Base-by-base conservation (phyloP, 2,113 vertebrate species). In the Panurus biarmicus region DNA sequence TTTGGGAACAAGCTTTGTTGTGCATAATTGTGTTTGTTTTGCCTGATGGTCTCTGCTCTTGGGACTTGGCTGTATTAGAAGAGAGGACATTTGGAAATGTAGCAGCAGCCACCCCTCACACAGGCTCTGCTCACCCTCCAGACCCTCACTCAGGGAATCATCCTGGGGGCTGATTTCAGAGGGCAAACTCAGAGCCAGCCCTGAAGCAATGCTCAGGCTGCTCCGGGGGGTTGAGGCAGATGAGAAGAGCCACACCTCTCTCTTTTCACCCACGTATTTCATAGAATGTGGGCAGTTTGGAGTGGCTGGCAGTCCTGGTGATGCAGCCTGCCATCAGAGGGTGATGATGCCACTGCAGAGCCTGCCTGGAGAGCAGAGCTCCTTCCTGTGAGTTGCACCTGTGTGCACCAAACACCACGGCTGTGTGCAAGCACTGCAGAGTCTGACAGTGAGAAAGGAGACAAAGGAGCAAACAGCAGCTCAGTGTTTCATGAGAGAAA, bases 1-100 rank as follows among this genome's bases (percentile, higher is more conserved):
- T 84, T 60, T 79, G 82, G 69, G 67, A 78, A 67, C 75, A 33
- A 61, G 28, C 65, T 93, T 95, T 93, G 90, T 91, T 92, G 79
- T 84, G 88, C 77, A 72, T 51, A 26, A 53, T 44, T 70, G 61
- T 25, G 70, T 86, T 95, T 87, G 74, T 77, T 93, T 79, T 78
- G 79, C 88, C 64, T 74, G 69, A 79, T 35, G 72, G 44, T 77
- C 61, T 56, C 71, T 45, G 66, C 93, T 87, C 92, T 56, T 45
- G 78, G 84, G 93, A 92, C 36, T 62, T 14, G 1, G n/a, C 54
- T 82, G 73, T 14, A 38, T 21, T 35, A 76, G 57, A 50, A 83
- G 83, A 40, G 9, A 29, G 73, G 78, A 54, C 42, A 66, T 62
- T 79, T 45, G 29, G 70, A 79, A 83, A 88, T 3, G 8, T 8